Evolutionary conservation across 2,888 invertebrate genomes (phyloP).

Genomic region (Empis livida): DNA sequence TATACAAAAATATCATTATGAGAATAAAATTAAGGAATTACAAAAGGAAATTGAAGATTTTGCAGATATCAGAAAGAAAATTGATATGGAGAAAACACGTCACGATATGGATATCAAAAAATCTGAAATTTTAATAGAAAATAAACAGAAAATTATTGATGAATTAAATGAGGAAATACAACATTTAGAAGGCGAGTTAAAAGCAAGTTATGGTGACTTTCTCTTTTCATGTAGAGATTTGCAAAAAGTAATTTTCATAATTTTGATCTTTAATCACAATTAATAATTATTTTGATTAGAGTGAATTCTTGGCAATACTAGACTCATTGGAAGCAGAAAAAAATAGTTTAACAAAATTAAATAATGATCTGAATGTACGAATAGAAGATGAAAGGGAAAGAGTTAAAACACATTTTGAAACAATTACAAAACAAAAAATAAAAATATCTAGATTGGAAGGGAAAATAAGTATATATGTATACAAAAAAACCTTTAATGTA

Average conservation of each 20-base stretch:
- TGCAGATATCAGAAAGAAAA: conserved; percentile 17
- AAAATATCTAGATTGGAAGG: conserved; percentile 26
- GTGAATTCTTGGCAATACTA: conserved; percentile 28
- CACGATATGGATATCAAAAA: conserved; percentile 23
- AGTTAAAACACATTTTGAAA: conserved; percentile 20
- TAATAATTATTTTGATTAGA: conserved; percentile 15
- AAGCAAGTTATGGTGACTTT: conserved; percentile 29
- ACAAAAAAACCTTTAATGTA: too few relatives aligned
- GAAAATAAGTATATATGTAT: conserved; percentile 22
- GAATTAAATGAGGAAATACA: conserved; percentile 19
- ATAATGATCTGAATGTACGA: conserved; percentile 21
- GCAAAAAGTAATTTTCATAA: conserved; percentile 21
- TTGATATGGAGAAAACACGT: conserved; percentile 20
- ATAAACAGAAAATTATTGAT: conserved; percentile 19
- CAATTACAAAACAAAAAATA: conserved; percentile 23
- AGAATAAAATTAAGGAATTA: conserved; percentile 23
- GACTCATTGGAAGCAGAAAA: conserved; percentile 30
- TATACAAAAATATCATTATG: conserved; percentile 24
- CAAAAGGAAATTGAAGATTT: conserved; percentile 17
- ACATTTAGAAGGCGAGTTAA: conserved; percentile 27
- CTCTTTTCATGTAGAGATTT: conserved; percentile 32
- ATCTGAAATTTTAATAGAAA: conserved; percentile 15
- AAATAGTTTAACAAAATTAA: conserved; percentile 21
- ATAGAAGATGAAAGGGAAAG: conserved; percentile 22
- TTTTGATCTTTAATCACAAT: neutral